Evolutionary conservation across 2,113 vertebrate species (phyloP), one percentile per base, ranked within the genome.

Genomic region (Oostethus manadensis): DNA sequence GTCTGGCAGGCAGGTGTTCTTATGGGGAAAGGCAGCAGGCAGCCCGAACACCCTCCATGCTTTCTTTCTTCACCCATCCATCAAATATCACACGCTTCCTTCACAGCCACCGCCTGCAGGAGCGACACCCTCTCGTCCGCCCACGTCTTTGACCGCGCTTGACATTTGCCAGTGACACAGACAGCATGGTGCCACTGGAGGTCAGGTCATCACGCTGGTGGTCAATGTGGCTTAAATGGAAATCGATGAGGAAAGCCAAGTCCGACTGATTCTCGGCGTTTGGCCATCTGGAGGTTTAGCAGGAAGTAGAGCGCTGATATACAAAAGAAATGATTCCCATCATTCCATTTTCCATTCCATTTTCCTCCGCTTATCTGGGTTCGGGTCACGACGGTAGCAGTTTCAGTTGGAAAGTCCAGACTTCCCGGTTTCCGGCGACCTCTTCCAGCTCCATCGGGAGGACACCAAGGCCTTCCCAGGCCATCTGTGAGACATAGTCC

Each of bases 1-100:
- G 62, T 74, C 78, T 78, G 71, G 67, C 68, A 81, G 78, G 68
- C 85, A 87, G 86, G 81, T 88, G 85, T 75, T 81, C 77, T 84
- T 80, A 79, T 66, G 66, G 81, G 81, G 80, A 82, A 78, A 78
- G 74, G 76, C 86, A 85, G 83, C 83, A 72, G 81, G 81, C 74
- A 68, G 73, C 71, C 21, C 64, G 68, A 71, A 60, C 61, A 49
- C 29, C 49, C 61, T 60, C 66, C 56, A 67, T 42, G 56, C 71
- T 63, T 71, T 57, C 61, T 74, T 65, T 60, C 60, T 71, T 66
- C 59, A 58, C 71, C 70, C 17, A 67, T 73, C 68, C 74, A 76
- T 79, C 78, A 67, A 62, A 20, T 51, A 55, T 68, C 65, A 42
- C 40, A 22, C 14, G 20, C 5, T 45, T 22, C 40, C 15, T 23